These are phyloP conservation scores for Oreonectes daqikongensis DNA, from an alignment of 2,797 vertebrate species.

Conservation along the genomic window DNA sequence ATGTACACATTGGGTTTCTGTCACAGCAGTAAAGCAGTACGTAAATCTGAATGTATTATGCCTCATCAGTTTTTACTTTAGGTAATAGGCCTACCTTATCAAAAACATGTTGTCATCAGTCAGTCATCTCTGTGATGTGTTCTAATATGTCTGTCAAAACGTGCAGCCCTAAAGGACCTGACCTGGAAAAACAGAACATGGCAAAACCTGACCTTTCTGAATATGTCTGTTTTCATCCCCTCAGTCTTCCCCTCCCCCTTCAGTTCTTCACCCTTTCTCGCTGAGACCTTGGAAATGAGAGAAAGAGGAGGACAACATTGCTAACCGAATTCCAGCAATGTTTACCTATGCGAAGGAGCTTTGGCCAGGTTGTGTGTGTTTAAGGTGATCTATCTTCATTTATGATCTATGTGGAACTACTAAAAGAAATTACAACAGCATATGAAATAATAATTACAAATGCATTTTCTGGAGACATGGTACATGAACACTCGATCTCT, in stretches of 20 bases:
- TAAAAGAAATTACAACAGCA: conserved; percentile 10
- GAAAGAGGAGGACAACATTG: neutral
- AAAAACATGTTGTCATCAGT: conserved; percentile 8
- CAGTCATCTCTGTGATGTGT: conserved; percentile 31
- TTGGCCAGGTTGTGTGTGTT: conserved; percentile 1
- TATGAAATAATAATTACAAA: conserved; percentile 2
- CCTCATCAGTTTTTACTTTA: neutral
- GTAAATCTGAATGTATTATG: neutral
- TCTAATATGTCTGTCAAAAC: conserved; percentile 27
- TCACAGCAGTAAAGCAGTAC: neutral
- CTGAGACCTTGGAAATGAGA: conserved; percentile 24
- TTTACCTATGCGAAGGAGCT: conserved; percentile 8
- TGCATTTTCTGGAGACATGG: conserved; percentile 3
- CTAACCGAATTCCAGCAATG: conserved; percentile 16
- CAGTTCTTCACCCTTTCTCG: conserved; percentile 19
- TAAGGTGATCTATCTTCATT: conserved; percentile 10
- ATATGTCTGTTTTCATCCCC: conserved; percentile 54
- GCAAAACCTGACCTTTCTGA: conserved; percentile 51
- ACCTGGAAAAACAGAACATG: conserved; percentile 46
- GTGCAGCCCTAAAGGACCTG: conserved; percentile 21
- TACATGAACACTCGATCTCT: conserved; percentile 13
- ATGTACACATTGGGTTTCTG: neutral
- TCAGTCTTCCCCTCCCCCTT: conserved; percentile 23
- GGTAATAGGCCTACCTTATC: neutral
- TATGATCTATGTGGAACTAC: conserved; percentile 1